Evolutionary conservation across 2,113 vertebrate genomes (phyloP), one percentile per base, ranked within the genome.

Genomic region (Callocephalon fimbriatum): DNA sequence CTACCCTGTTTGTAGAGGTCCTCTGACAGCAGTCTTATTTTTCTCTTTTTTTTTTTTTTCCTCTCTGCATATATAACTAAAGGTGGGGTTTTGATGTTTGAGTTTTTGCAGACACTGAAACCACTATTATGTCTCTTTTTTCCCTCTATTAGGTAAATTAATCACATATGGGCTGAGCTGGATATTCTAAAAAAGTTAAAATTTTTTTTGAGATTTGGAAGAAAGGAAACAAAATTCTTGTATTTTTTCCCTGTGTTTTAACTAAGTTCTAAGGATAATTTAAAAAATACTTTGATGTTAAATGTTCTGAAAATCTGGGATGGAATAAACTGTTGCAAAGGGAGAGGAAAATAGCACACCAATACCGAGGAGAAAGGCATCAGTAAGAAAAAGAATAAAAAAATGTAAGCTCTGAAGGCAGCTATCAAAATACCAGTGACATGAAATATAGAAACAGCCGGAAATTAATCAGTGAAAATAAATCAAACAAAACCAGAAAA

Each of bases 401-500:
- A 91, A 70, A 37, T 13, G 2, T 32, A 47, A 54, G 7, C 1
- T 83, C 22, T 90, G 63, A 88, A 79, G 54, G 38, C 54, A 83
- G 25, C 25, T 79, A 70, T 90, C 62, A 90, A 73, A 70, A 68
- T 27, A 58, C 6, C 62, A 65, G 32, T 48, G 77, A 50, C 38
- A 91, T 50, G 63, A 79, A 93, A 90, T 90, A 90, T n/a, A 35
- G 61, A 95, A 94, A 79, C 62, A 95, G 70, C 35, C 80, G 66
- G 81, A 96, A 91, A 93, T 92, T 93, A 93, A 94, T 82, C 53
- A 86, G 31, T 62, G 37, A 73, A 31, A 95, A 72, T 59, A 87
- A 90, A 94, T 89, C 51, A 85, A 65, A 87, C 0, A 1, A 85
- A 95, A 81, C 6, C 5, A 67, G 66, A 88, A 91, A 85, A 58